A percentile compares a stretch with the other conserved stretches of the same genome.
These are phyloP conservation scores for Ivindomyrus marchei DNA, from an alignment of 2,113 vertebrate species.

Conservation along the genomic window DNA sequence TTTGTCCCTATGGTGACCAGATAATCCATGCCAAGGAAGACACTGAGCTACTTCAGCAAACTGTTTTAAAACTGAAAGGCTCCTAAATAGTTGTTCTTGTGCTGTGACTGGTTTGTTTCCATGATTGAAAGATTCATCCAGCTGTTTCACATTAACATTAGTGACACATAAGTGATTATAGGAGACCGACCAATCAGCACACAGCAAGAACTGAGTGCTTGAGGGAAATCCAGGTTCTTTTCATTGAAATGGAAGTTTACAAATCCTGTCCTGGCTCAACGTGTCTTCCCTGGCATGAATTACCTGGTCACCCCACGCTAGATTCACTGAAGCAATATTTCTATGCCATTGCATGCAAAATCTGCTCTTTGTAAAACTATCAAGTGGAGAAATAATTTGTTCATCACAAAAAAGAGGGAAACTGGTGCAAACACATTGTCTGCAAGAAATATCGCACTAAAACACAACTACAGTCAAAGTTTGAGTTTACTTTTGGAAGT, in stretches of 20 bases:
- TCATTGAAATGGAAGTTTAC: background rate
- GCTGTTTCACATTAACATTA: background rate
- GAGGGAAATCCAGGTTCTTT: background rate
- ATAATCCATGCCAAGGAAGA: background rate
- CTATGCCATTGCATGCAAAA: background rate
- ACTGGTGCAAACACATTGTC: background rate
- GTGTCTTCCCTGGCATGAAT: background rate
- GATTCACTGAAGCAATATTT: background rate
- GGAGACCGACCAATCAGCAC: background rate
- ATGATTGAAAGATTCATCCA: background rate
- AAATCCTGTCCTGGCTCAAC: background rate
- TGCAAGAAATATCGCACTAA: background rate
- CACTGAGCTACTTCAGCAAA: background rate
- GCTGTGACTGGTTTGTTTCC: background rate
- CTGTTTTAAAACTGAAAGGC: background rate
- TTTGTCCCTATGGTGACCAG: background rate
- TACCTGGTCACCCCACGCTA: background rate
- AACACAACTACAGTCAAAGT: background rate
- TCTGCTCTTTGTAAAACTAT: background rate
- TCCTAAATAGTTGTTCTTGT: background rate
- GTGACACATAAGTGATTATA: background rate
- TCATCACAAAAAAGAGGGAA: background rate
- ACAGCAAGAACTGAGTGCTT: background rate
- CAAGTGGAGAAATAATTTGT: background rate
- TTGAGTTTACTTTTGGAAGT: constrained; percentile 32